Percentiles rank a stretch among this genome's conserved stretches.
phyloP scores from a whole-genome alignment of 2,113 vertebrate species.

The Bos javanicus region DNA sequence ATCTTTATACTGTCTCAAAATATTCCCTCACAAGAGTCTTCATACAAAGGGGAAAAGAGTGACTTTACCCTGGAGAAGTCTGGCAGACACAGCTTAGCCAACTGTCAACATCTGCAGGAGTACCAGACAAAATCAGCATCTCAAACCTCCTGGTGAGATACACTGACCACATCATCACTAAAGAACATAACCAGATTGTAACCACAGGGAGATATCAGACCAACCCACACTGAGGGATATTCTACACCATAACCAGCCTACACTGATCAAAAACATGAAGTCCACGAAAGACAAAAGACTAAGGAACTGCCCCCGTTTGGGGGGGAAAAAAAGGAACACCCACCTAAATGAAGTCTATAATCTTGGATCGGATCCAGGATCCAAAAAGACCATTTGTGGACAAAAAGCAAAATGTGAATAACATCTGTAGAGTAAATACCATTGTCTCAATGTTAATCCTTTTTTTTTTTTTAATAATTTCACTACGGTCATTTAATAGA shows the following conservation, averaged over 20 bases:
- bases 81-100: not conserved
- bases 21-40: not conserved
- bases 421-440: not conserved
- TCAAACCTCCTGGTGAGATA: not conserved
- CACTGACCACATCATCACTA: not conserved
- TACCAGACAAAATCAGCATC: not conserved
- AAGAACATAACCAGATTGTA: not conserved
- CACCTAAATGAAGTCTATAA: not conserved
- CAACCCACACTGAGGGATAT: not conserved
- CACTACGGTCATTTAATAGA: not conserved
- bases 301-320: not conserved
- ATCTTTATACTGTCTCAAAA: not conserved
- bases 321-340: not conserved
- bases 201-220: not conserved
- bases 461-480: not conserved
- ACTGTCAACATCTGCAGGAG: not conserved
- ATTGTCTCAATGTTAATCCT: not conserved
- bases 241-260: not conserved
- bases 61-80: not conserved
- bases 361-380: not conserved
- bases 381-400: not conserved
- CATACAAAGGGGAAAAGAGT: not conserved
- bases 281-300: not conserved
- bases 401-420: not conserved
- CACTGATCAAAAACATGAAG: not conserved